These are phyloP conservation scores for Alcedo quadribrachys DNA, from an alignment of 2,797 vertebrate species.

Conservation along the genomic window DNA sequence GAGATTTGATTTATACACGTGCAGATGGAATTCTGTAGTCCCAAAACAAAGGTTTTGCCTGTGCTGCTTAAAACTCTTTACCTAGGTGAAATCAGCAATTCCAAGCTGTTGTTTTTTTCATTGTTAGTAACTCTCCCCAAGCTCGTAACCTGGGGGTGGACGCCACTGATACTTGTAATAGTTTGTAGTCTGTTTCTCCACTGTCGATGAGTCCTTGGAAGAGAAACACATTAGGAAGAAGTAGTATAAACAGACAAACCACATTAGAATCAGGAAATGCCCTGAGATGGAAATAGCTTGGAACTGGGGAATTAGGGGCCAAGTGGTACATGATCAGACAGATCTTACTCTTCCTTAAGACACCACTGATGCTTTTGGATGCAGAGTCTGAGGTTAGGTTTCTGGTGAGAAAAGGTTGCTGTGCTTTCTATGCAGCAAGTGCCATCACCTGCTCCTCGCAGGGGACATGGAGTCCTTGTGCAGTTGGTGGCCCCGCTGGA, in stretches of 20 bases:
- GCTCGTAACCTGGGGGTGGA: background rate
- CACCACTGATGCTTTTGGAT: background rate
- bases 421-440: background rate
- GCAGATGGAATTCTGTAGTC: background rate
- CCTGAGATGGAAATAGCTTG: background rate
- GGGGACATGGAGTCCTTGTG: background rate
- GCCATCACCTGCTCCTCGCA: fast-evolving
- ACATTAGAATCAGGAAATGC: background rate
- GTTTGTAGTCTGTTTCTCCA: background rate
- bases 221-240: background rate
- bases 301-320: background rate
- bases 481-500: background rate
- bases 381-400: background rate
- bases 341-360: background rate
- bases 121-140: background rate
- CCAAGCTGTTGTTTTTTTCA: background rate
- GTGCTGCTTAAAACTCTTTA: background rate
- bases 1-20: background rate
- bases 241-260: background rate
- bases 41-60: background rate
- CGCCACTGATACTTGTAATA: background rate
- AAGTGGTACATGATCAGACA: background rate
- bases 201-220: background rate
- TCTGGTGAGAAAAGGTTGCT: background rate
- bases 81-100: background rate